phyloP scores from a whole-genome alignment of 2,113 vertebrate species.

The Plestiodon gilberti region DNA sequence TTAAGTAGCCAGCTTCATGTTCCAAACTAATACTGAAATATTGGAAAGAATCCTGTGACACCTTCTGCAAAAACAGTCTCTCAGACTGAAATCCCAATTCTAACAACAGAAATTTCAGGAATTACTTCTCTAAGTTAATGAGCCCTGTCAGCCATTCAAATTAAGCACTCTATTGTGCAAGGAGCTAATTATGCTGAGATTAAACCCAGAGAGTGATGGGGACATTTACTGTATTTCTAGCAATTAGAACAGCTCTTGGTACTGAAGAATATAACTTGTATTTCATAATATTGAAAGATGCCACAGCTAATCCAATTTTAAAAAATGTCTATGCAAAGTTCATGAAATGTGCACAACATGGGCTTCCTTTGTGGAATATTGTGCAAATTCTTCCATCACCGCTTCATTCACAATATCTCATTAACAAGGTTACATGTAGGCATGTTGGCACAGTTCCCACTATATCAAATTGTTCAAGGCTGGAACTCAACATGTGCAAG shows the following conservation, averaged over 20 bases:
- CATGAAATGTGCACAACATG: conserved; percentile 45
- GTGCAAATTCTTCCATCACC: conserved; percentile 30
- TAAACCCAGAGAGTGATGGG: conserved; percentile 76
- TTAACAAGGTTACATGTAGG: conserved; percentile 25
- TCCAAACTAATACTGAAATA: conserved; percentile 60
- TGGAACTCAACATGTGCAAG: conserved; percentile 24
- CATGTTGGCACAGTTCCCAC: conserved; percentile 27
- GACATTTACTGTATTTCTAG: conserved; percentile 74
- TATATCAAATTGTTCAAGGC: conserved; percentile 35
- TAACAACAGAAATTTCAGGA: conserved; percentile 77
- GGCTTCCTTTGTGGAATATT: conserved; percentile 51
- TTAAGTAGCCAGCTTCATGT: conserved; percentile 61
- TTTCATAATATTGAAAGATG: conserved; percentile 70
- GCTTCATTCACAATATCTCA: conserved; percentile 37
- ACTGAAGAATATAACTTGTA: conserved; percentile 66
- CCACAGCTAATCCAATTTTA: conserved; percentile 57
- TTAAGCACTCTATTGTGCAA: conserved; percentile 81
- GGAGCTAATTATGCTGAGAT: conserved; percentile 80
- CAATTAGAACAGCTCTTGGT: conserved; percentile 68
- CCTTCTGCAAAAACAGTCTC: conserved; percentile 43
- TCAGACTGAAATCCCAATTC: conserved; percentile 62
- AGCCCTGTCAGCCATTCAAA: conserved; percentile 80
- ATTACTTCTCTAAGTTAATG: conserved; percentile 77
- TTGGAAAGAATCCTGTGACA: conserved; percentile 55
- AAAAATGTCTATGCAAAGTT: conserved; percentile 40